Evolutionary conservation across 2,888 invertebrate species (phyloP).

Genomic region (Noctua pronuba): DNA sequence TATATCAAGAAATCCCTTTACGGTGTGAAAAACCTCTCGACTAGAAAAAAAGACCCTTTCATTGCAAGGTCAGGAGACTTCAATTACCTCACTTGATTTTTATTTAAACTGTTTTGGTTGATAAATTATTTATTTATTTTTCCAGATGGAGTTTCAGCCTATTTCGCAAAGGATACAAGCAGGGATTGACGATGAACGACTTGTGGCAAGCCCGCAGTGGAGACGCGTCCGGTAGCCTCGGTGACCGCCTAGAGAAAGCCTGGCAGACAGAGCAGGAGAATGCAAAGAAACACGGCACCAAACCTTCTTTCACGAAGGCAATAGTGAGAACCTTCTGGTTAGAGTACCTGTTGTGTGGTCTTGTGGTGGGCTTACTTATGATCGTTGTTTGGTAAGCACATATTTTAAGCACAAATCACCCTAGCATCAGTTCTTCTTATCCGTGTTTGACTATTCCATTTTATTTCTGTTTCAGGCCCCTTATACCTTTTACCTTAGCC

Average conservation of each 20-base stretch:
- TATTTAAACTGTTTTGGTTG: neutral
- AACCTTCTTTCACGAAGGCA: conserved; percentile 88
- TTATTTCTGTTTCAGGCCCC: conserved; percentile 88
- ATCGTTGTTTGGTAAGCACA: conserved; percentile 52
- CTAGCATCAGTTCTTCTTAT: neutral
- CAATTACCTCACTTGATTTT: neutral
- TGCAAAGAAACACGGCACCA: conserved; percentile 77
- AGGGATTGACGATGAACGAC: conserved; percentile 90
- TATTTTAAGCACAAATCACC: neutral
- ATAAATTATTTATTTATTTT: conserved; percentile 49
- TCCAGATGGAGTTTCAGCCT: conserved; percentile 77
- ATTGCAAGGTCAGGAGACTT: neutral
- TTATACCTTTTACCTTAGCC: conserved; percentile 91
- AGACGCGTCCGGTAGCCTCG: conserved; percentile 90
- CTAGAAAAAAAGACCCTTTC: neutral
- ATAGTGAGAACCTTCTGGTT: conserved; percentile 88
- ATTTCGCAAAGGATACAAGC: conserved; percentile 89
- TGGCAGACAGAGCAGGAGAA: conserved; percentile 88
- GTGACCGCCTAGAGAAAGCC: conserved; percentile 90
- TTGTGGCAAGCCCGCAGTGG: conserved; percentile 88
- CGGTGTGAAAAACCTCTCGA: neutral
- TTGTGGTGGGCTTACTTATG: conserved; percentile 73
- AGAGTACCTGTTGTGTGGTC: conserved; percentile 87
- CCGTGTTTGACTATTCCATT: neutral
- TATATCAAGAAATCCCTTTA: neutral